phyloP scores from a whole-genome alignment of 2,888 invertebrate genomes.

The Liopterus haemorrhoidalis region DNA sequence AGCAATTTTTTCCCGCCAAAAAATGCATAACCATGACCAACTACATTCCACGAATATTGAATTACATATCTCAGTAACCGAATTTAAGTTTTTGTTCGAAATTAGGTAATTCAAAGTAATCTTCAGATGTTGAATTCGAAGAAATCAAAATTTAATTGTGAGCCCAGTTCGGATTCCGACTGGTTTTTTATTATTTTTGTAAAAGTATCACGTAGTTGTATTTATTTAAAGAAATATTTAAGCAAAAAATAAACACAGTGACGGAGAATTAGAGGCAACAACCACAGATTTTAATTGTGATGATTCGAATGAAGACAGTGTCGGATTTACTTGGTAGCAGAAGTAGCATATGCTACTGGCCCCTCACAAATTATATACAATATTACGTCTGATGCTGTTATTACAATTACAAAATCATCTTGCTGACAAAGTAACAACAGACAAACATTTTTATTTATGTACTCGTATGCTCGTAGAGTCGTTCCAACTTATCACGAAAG shows the following conservation, averaged over 20 bases:
- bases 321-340: too few species aligned
- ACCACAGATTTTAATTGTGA: too few species aligned
- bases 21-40: conserved; percentile 16
- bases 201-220: conserved; percentile 39
- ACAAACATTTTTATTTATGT: too few species aligned
- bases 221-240: conserved; percentile 42
- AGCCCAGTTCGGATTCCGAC: conserved; percentile 28
- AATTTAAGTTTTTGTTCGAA: conserved; percentile 14
- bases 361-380: too few species aligned
- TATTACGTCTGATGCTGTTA: too few species aligned
- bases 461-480: too few species aligned
- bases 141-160: conserved; percentile 37
- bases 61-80: conserved; percentile 18
- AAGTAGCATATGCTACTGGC: too few species aligned
- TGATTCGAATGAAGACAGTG: too few species aligned
- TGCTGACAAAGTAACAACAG: too few species aligned
- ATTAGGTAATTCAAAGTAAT: conserved; percentile 31
- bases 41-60: conserved; percentile 16
- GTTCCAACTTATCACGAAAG: too few species aligned
- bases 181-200: conserved; percentile 40
- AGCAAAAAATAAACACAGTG: conserved; percentile 40
- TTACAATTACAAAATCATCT: too few species aligned
- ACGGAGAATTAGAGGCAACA: too few species aligned
- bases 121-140: conserved; percentile 33
- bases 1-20: conserved; percentile 15